Percentiles rank a stretch among this genome's conserved stretches.
Evolutionary conservation across 2,797 vertebrate species (phyloP).

Genomic region (Poecilia picta): DNA sequence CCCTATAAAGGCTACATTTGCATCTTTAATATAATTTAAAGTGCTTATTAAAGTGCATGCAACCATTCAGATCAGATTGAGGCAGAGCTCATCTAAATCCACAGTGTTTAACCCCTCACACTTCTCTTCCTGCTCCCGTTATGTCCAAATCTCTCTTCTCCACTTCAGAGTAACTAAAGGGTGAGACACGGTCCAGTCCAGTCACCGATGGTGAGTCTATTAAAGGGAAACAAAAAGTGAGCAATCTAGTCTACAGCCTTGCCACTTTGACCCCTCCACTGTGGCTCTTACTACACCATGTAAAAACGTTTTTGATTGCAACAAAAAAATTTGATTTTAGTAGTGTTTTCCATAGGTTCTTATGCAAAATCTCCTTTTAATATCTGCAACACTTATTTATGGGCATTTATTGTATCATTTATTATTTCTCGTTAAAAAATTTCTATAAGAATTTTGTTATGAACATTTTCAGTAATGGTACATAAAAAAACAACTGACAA

Average conservation of each 20-base stretch:
- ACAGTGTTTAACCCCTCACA: constrained; percentile 59
- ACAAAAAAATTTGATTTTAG: no score
- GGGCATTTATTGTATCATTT: no score
- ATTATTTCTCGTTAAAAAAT: no score
- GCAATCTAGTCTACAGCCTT: background rate
- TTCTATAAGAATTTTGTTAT: no score
- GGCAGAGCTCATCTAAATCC: constrained; percentile 60
- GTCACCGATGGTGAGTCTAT: background rate
- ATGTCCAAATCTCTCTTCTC: constrained; percentile 26
- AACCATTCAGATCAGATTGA: constrained; percentile 67
- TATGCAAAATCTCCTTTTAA: no score
- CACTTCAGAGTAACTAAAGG: background rate
- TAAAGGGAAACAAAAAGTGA: background rate
- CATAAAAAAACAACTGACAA: no score
- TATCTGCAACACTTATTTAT: no score
- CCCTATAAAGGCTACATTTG: constrained; percentile 85
- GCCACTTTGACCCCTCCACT: no score
- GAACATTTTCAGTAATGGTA: no score
- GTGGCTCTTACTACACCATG: no score
- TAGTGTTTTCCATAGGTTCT: no score
- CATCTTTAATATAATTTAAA: constrained; percentile 85
- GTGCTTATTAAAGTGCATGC: constrained; percentile 79
- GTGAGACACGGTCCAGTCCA: constrained; percentile 1
- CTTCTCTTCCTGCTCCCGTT: constrained; percentile 10
- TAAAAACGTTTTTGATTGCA: no score